A percentile compares a stretch with the other conserved stretches of the same genome.
phyloP scores from a whole-genome alignment of 2,888 invertebrate genomes.

The Loripinus fragilis region DNA sequence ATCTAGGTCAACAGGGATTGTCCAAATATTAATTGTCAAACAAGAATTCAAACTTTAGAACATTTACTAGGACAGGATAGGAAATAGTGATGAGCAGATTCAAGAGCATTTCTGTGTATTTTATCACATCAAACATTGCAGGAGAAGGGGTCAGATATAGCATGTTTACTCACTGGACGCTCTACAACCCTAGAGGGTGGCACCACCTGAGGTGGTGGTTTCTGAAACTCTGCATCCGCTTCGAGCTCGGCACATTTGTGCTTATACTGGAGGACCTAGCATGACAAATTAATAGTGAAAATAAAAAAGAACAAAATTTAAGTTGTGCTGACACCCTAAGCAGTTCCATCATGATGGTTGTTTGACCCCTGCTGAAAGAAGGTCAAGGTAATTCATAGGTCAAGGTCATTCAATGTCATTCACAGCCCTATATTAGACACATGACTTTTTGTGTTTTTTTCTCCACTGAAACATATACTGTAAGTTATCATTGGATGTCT shows the following conservation, averaged over 20 bases:
- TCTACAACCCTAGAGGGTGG: background rate
- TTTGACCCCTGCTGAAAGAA: background rate
- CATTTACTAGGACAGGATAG: too few species aligned
- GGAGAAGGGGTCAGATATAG: background rate
- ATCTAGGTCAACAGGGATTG: too few species aligned
- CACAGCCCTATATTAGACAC: too few species aligned
- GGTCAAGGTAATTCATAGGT: slow-evolving; percentile 19
- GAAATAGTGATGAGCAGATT: too few species aligned
- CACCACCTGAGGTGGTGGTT: background rate
- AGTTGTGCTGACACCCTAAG: background rate
- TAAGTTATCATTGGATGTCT: too few species aligned
- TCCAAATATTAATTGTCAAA: too few species aligned
- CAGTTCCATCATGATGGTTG: background rate
- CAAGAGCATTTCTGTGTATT: background rate
- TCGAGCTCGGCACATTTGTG: slow-evolving; percentile 94
- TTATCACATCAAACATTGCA: slow-evolving; percentile 1
- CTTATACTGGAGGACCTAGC: slow-evolving; percentile 92
- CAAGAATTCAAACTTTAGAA: too few species aligned
- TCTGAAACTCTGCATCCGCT: slow-evolving; percentile 59
- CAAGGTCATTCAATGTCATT: too few species aligned
- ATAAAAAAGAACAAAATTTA: background rate
- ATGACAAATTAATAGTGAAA: background rate
- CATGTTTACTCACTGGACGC: background rate
- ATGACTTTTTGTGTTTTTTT: too few species aligned
- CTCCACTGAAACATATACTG: too few species aligned